A percentile compares a stretch with the other conserved stretches of the same genome.
phyloP scores from a whole-genome alignment of 2,797 vertebrate species.

The Natrix natrix region DNA sequence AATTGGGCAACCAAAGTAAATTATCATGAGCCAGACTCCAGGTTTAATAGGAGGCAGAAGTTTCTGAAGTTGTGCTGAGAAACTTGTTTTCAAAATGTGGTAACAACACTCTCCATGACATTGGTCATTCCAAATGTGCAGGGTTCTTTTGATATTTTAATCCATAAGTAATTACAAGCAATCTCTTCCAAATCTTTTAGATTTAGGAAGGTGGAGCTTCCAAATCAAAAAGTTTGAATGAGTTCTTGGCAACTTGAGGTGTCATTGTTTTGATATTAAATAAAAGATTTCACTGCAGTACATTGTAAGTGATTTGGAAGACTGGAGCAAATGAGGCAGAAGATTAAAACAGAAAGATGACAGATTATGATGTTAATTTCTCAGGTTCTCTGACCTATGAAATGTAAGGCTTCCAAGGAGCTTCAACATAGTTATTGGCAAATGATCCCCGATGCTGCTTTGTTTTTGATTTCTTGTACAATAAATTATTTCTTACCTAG shows the following conservation, averaged over 20 bases:
- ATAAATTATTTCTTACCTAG: slow-evolving; percentile 51
- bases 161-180: background rate
- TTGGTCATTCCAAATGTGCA: background rate
- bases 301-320: background rate
- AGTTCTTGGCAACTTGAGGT: background rate
- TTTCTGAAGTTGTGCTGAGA: no score
- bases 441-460: slow-evolving; percentile 30
- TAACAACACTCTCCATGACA: background rate
- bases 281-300: background rate
- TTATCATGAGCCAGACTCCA: background rate
- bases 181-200: background rate
- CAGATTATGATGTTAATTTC: slow-evolving; percentile 51
- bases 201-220: background rate
- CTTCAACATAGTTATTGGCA: slow-evolving; percentile 52
- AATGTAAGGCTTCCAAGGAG: slow-evolving; percentile 53
- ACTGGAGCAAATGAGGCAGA: background rate
- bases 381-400: slow-evolving; percentile 42
- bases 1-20: background rate
- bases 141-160: background rate
- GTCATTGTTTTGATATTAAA: background rate
- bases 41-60: background rate
- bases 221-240: background rate
- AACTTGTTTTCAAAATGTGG: background rate
- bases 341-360: slow-evolving; percentile 47
- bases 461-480: slow-evolving; percentile 42